Evolutionary conservation across 2,797 vertebrate species (phyloP).

Genomic region (Gallinago stenura): DNA sequence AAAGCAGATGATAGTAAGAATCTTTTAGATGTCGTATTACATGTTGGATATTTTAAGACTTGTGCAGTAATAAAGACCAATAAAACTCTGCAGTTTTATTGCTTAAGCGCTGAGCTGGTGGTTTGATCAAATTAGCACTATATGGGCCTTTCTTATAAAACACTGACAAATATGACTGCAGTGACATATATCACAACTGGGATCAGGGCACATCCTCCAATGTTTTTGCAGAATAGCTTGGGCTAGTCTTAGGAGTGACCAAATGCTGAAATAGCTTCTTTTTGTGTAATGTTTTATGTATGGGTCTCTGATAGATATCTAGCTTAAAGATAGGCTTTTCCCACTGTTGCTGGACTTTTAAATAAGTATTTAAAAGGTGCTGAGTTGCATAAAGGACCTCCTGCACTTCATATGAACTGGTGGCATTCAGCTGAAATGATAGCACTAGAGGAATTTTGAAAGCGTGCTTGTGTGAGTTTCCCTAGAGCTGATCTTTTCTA

Average conservation of each 20-base stretch:
- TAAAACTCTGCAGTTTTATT: neutral
- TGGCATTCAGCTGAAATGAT: neutral
- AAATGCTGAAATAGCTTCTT: neutral
- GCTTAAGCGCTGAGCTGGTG: neutral
- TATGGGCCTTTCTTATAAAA: neutral
- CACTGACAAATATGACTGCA: neutral
- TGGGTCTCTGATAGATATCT: neutral
- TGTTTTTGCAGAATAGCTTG: neutral
- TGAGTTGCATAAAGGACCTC: neutral
- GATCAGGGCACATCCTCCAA: neutral
- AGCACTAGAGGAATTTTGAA: neutral
- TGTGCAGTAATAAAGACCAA: neutral
- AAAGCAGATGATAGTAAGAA: neutral
- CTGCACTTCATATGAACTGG: neutral
- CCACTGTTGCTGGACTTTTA: neutral
- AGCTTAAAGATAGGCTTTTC: neutral
- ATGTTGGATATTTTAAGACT: slow-evolving; percentile 1
- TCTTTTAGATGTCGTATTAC: neutral
- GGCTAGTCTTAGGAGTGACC: neutral
- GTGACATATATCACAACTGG: neutral
- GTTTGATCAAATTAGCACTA: neutral
- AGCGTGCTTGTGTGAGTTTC: neutral
- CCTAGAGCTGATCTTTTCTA: neutral
- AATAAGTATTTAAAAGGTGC: neutral
- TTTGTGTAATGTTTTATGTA: neutral